Conservation (phyloP, 2,888 invertebrate genomes). For the Galeruca laticollis region DNA sequence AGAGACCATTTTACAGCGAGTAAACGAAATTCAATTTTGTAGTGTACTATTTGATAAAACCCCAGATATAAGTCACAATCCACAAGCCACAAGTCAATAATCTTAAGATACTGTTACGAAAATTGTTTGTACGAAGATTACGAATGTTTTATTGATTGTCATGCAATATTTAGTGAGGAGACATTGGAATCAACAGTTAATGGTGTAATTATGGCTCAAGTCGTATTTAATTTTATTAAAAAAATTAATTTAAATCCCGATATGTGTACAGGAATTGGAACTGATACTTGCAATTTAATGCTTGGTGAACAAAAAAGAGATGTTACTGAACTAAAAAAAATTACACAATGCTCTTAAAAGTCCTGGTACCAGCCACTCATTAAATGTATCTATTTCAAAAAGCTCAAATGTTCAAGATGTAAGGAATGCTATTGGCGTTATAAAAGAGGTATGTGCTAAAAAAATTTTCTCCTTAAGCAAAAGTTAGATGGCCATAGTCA, state of each 20-base stretch:
- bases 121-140: constrained; percentile 22
- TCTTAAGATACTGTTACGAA: constrained; percentile 23
- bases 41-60: constrained; percentile 30
- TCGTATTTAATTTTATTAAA: constrained; percentile 19
- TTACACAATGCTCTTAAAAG: constrained; percentile 22
- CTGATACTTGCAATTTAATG: constrained; percentile 25
- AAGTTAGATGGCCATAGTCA: not conserved
- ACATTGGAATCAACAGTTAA: constrained; percentile 24
- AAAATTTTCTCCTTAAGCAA: too few relatives aligned
- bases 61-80: constrained; percentile 27
- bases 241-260: constrained; percentile 12
- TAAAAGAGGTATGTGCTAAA: constrained; percentile 18
- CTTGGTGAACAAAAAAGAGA: constrained; percentile 25
- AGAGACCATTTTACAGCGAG: constrained; percentile 10
- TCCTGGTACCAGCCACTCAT: constrained; percentile 25
- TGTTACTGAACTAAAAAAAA: constrained; percentile 25
- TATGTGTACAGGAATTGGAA: constrained; percentile 31
- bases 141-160: constrained; percentile 32
- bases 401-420: constrained; percentile 17
- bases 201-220: too few relatives aligned
- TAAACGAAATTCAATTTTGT: constrained; percentile 18
- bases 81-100: constrained; percentile 29
- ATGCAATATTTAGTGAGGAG: constrained; percentile 11
- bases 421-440: constrained; percentile 29
- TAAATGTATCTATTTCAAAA: constrained; percentile 32